Evolutionary conservation across 2,113 vertebrate genomes (phyloP).

Genomic region (Pristiophorus japonicus): DNA sequence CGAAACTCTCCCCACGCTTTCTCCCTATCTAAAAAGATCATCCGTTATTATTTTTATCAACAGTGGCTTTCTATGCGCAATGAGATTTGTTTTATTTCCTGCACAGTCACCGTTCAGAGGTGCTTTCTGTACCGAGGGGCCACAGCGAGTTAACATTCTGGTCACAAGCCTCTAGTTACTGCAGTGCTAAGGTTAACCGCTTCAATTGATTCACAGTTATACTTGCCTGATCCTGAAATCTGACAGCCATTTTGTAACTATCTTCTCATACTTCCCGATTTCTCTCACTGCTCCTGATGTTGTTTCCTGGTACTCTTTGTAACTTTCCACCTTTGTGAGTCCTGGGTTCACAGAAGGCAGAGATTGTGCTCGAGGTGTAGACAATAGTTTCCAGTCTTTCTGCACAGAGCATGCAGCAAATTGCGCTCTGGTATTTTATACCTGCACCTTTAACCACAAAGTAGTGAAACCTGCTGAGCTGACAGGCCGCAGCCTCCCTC

Average conservation of each 20-base stretch:
- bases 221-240: constrained; percentile 31
- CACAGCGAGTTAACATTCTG: background rate
- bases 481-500: background rate
- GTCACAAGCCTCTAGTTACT: background rate
- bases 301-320: background rate
- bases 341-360: background rate
- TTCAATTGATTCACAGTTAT: background rate
- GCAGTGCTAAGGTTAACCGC: background rate
- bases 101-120: background rate
- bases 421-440: background rate
- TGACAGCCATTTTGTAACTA: constrained; percentile 36
- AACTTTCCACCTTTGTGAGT: background rate
- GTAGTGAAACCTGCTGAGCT: constrained; percentile 12
- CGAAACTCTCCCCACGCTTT: background rate
- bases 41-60: background rate
- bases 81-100: background rate
- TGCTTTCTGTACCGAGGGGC: background rate
- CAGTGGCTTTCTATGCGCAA: background rate
- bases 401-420: background rate
- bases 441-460: constrained; percentile 5
- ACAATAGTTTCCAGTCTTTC: background rate
- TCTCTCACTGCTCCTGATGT: background rate
- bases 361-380: background rate
- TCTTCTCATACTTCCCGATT: background rate
- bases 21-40: background rate